These are phyloP conservation scores for Drosophila repletoides DNA, from an alignment of 1,140 invertebrate species.

Conservation along the genomic window DNA sequence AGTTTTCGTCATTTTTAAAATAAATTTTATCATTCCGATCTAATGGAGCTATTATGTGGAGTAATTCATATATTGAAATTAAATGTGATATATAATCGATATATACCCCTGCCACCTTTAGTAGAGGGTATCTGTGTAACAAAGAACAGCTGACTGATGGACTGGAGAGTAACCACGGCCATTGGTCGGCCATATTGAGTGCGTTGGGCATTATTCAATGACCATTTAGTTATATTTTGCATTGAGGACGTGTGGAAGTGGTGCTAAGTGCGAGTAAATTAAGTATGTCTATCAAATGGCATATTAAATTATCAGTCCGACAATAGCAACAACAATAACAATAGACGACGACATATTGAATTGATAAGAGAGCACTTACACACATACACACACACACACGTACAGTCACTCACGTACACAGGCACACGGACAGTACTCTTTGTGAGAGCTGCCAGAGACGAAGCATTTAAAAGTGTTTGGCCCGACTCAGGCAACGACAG, in stretches of 20 bases:
- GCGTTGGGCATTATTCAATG: slow-evolving; percentile 8
- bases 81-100: too few species aligned
- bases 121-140: slow-evolving; percentile 26
- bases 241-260: slow-evolving; percentile 72
- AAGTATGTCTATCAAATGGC: slow-evolving; percentile 54
- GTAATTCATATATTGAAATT: too few species aligned
- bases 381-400: slow-evolving; percentile 18
- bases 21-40: too few species aligned
- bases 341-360: slow-evolving; percentile 64
- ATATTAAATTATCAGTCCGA: slow-evolving; percentile 65
- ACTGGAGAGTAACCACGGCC: slow-evolving; percentile 40
- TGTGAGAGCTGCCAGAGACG: slow-evolving; percentile 31
- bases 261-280: slow-evolving; percentile 54
- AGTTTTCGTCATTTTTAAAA: background rate
- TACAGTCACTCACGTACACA: background rate
- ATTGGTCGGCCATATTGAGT: slow-evolving; percentile 56
- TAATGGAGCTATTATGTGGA: too few species aligned
- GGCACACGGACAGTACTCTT: slow-evolving; percentile 24
- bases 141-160: slow-evolving; percentile 77
- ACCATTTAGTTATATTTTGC: slow-evolving; percentile 8
- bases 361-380: slow-evolving; percentile 56
- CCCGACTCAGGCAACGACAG: slow-evolving; percentile 52
- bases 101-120: slow-evolving; percentile 18
- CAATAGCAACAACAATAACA: slow-evolving; percentile 34
- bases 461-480: slow-evolving; percentile 77